Conservation (phyloP, 1,140 invertebrate species). For the Heliothis subflexa region DNA sequence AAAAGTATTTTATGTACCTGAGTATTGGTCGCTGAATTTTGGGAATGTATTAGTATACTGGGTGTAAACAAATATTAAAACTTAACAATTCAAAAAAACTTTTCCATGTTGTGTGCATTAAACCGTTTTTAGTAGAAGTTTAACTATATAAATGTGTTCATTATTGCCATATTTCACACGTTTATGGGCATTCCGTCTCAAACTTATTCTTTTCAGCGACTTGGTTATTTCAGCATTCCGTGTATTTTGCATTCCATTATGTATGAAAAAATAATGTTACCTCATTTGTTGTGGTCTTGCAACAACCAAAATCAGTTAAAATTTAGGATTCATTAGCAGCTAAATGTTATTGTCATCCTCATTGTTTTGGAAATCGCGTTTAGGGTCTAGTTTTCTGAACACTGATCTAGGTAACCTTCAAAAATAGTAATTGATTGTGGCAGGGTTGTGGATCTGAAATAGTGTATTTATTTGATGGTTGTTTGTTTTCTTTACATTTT, state of each 20-base stretch:
- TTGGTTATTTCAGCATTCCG: background rate
- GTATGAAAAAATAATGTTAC: background rate
- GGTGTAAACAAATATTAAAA: background rate
- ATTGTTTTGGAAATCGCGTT: too few relatives aligned
- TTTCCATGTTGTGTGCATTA: background rate
- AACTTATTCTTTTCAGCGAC: too few relatives aligned
- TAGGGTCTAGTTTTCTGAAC: too few relatives aligned
- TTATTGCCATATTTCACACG: too few relatives aligned
- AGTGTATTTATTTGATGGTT: background rate
- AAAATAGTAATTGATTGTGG: too few relatives aligned
- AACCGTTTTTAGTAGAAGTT: too few relatives aligned
- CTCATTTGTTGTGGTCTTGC: background rate
- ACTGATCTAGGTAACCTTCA: too few relatives aligned
- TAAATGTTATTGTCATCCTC: too few relatives aligned
- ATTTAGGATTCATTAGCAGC: too few relatives aligned
- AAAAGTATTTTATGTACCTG: slow-evolving; percentile 36
- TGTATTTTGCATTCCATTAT: background rate
- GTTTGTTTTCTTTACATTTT: background rate
- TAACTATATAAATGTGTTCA: too few relatives aligned
- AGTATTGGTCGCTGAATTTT: slow-evolving; percentile 3
- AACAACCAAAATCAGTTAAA: background rate
- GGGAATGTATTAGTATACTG: background rate
- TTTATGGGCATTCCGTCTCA: too few relatives aligned
- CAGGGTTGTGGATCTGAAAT: too few relatives aligned
- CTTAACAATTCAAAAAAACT: background rate